Percentiles rank a stretch among this genome's conserved stretches.
Evolutionary conservation across 2,113 vertebrate species (phyloP).

Genomic region (Chamaetylas fuelleborni): DNA sequence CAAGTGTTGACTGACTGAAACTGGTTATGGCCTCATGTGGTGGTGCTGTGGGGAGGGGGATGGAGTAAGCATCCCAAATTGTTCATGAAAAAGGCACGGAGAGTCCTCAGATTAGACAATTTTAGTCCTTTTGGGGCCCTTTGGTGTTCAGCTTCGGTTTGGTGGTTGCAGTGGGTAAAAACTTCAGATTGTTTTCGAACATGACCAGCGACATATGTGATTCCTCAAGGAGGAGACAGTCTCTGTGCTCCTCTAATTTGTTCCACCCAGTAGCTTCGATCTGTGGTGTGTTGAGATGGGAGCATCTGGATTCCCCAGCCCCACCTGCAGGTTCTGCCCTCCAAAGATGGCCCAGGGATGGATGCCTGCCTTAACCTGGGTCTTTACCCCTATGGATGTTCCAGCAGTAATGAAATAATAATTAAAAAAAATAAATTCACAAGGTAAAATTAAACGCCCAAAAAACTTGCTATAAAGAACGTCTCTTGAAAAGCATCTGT

Average conservation of each 20-base stretch:
- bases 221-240: neutral
- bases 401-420: neutral
- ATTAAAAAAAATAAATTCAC: neutral
- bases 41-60: accelerated
- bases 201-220: accelerated
- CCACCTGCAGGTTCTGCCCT: accelerated
- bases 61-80: accelerated
- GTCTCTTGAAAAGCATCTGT: neutral
- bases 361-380: accelerated
- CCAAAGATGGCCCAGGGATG: accelerated
- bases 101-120: no score
- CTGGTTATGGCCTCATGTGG: accelerated
- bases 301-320: neutral
- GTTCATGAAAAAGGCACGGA: neutral
- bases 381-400: neutral
- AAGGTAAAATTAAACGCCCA: neutral
- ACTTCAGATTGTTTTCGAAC: neutral
- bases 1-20: accelerated
- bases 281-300: accelerated
- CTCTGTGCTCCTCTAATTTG: neutral
- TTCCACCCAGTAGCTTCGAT: accelerated
- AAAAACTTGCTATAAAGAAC: neutral
- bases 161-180: neutral
- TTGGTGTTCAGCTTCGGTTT: neutral
- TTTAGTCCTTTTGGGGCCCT: accelerated